These are phyloP conservation scores for Poecilia velifera DNA, from an alignment of 2,797 vertebrate genomes.

Conservation along the genomic window DNA sequence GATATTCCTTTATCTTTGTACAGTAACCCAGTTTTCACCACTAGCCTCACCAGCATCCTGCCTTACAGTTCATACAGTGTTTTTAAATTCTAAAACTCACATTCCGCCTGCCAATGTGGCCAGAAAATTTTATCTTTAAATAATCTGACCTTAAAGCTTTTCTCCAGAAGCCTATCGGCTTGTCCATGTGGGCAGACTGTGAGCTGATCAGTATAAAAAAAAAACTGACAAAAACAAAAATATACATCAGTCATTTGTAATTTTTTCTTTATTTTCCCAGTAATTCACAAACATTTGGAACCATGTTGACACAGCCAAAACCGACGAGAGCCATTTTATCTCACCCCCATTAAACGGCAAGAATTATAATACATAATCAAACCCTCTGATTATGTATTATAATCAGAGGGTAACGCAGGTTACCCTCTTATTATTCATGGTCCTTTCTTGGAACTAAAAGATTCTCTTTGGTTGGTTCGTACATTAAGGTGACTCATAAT, in stretches of 20 bases:
- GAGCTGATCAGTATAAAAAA: neutral
- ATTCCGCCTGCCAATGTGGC: neutral
- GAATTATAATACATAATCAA: neutral
- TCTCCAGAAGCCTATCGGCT: neutral
- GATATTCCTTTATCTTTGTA: neutral
- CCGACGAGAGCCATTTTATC: neutral
- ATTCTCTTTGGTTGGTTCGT: constrained; percentile 25
- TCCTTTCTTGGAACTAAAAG: constrained; percentile 12
- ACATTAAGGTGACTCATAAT: constrained; percentile 22
- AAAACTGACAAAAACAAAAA: neutral
- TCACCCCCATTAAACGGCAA: neutral
- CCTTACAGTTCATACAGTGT: neutral
- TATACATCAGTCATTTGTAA: neutral
- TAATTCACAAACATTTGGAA: neutral
- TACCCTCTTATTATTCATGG: neutral
- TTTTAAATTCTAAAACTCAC: neutral
- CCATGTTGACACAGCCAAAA: neutral
- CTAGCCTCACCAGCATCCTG: neutral
- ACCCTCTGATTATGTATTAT: neutral
- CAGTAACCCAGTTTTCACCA: neutral
- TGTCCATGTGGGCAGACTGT: neutral
- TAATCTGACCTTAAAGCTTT: neutral
- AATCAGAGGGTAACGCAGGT: neutral
- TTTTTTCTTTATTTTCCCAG: neutral
- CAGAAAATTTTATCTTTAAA: neutral